These are phyloP conservation scores for Gasterosteus nipponicus DNA, from an alignment of 2,113 vertebrate genomes.

Conservation along the genomic window DNA sequence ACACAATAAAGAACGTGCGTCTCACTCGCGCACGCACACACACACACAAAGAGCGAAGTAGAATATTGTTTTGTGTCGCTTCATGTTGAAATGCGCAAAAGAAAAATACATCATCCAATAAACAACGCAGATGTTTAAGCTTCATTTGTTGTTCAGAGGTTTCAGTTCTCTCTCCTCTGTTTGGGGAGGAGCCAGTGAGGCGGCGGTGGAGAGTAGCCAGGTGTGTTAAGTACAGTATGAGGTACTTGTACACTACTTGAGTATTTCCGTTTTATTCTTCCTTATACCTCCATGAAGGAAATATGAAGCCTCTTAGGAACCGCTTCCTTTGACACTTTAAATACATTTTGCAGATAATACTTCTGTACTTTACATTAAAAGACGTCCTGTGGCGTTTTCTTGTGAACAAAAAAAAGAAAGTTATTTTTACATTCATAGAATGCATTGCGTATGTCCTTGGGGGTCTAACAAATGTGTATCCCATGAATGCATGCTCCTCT, in stretches of 20 bases:
- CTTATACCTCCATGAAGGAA: background rate
- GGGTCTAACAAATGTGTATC: background rate
- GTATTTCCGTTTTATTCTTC: no score
- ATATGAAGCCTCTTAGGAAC: background rate
- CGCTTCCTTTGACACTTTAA: background rate
- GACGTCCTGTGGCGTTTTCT: background rate
- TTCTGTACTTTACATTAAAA: background rate
- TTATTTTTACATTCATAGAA: background rate
- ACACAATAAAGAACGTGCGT: slow-evolving; percentile 31
- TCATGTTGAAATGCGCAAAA: slow-evolving; percentile 11
- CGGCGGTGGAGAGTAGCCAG: background rate
- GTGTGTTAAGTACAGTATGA: background rate
- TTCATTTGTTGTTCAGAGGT: background rate
- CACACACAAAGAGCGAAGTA: slow-evolving; percentile 19
- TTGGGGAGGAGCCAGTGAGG: background rate
- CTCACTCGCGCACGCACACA: background rate
- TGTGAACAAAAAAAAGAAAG: background rate
- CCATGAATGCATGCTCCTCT: background rate
- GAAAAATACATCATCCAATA: background rate
- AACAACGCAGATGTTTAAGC: background rate
- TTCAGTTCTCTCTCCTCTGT: background rate
- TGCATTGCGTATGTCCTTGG: background rate
- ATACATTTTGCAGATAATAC: background rate
- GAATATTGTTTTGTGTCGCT: slow-evolving; percentile 10
- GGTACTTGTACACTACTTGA: no score